Evolutionary conservation across 2,113 vertebrate genomes (phyloP).

Genomic region (Neodon shergylaensis): DNA sequence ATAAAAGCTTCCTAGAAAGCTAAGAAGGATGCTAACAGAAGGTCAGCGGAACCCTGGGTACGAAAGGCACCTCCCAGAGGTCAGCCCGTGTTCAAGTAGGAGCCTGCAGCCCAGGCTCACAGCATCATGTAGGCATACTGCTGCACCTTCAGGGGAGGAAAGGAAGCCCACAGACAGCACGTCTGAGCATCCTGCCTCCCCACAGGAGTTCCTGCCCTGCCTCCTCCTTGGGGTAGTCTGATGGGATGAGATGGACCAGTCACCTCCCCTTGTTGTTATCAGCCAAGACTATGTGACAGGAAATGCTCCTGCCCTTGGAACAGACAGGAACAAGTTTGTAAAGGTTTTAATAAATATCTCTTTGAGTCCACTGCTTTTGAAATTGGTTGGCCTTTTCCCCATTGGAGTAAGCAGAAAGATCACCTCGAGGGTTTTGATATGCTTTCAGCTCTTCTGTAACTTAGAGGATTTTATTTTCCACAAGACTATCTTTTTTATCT

Average conservation of each 20-base stretch:
- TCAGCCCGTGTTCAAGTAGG: neutral
- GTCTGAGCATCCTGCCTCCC: neutral
- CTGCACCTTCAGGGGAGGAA: neutral
- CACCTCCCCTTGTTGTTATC: neutral
- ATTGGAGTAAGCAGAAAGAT: slow-evolving; percentile 5
- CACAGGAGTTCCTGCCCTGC: neutral
- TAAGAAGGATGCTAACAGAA: neutral
- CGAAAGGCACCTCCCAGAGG: neutral
- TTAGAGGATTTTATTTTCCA: neutral
- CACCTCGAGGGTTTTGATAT: neutral
- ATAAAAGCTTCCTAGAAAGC: neutral
- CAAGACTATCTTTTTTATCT: neutral
- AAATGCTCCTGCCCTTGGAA: neutral
- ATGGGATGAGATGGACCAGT: neutral
- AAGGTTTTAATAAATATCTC: neutral
- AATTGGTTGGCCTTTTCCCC: neutral
- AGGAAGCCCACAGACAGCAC: neutral
- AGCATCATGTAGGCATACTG: neutral
- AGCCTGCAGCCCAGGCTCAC: fast-evolving
- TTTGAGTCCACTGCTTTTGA: neutral
- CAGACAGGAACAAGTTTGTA: neutral
- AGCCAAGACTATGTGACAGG: neutral
- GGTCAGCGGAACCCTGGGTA: neutral
- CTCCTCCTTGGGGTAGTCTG: neutral
- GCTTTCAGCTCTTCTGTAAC: neutral